Evolutionary conservation across 2,113 vertebrate species (phyloP), one percentile per base, ranked within the genome.

Genomic region (Boulengeromyrus knoepffleri): DNA sequence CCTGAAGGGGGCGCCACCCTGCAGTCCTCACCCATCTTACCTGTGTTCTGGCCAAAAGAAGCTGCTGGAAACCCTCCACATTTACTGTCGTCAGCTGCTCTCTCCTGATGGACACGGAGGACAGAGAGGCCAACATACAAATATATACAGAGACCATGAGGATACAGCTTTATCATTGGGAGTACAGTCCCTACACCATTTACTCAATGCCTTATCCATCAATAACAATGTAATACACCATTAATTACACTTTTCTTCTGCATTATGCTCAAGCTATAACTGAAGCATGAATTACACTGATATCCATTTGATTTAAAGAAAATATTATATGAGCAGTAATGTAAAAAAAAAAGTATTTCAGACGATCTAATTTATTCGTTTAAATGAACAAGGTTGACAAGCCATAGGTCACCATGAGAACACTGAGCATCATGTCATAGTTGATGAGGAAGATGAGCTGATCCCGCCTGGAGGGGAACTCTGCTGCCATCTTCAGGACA

Each of bases 391-490:
- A 80, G 74, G 36, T 80, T 62, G 15, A 53, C 10, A 10, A 84
- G 66, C 24, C 39, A 24, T 3, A 24, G 3, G 92, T 94, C 91
- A 98, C 97, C 97, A 97, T 98, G 36, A 99, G 96, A 70, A 99
- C 97, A 0, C 96, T 95, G 85, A 99, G 95, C 97, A 99, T 95
- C 98, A 99, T 99, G 94, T 99, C 98, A 0, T 99, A 98, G 95
- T 99, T 99, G 91, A 99, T 98, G 91, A 99, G 97, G 95, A 98
- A 98, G 91, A 98, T 97, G 6, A 99, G 97, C 93, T 99, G 98
- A 88, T 99, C 97, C 92, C 96, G 95, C 88, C 98, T 96, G 3
- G 97, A 98, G 1, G 97, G 97, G 93, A 99, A 99, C 92, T 99
- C 98, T 0, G 98, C 98, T 0, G 98, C 98, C 95, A 99, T 98